These are phyloP conservation scores for Stichodactyla mertensii DNA, from an alignment of 64 coral and sea anemone species.

Conservation along the genomic window DNA sequence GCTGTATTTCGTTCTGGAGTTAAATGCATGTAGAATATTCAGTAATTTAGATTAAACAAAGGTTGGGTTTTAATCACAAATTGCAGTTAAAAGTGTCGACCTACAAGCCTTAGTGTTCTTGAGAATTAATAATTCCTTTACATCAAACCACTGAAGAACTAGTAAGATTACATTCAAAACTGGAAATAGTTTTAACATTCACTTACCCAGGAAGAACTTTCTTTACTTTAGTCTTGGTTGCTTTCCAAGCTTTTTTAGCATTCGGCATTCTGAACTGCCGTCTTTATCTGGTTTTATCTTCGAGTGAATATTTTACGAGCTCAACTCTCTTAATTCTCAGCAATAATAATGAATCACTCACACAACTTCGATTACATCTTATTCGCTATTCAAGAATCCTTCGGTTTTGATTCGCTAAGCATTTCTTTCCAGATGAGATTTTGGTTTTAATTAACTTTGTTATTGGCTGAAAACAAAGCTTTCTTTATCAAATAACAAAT, in stretches of 20 bases:
- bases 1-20: no score
- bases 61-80: no score
- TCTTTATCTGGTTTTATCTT: neutral
- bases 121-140: neutral
- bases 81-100: no score
- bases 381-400: neutral
- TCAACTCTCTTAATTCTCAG: neutral
- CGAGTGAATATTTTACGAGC: neutral
- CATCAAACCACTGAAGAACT: neutral
- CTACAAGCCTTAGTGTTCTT: neutral
- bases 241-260: conserved; percentile 13
- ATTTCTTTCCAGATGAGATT: neutral
- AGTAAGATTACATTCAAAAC: neutral
- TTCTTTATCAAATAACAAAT: neutral
- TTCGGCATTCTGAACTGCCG: conserved; percentile 13
- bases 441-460: neutral
- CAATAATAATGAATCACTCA: neutral
- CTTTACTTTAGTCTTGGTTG: conserved; percentile 2
- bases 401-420: neutral
- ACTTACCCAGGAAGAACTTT: neutral
- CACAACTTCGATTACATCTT: neutral
- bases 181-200: neutral
- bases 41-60: no score
- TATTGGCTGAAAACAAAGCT: neutral
- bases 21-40: no score